Evolutionary conservation across 2,888 invertebrate species (phyloP).

Genomic region (Sylvicola cinctus): DNA sequence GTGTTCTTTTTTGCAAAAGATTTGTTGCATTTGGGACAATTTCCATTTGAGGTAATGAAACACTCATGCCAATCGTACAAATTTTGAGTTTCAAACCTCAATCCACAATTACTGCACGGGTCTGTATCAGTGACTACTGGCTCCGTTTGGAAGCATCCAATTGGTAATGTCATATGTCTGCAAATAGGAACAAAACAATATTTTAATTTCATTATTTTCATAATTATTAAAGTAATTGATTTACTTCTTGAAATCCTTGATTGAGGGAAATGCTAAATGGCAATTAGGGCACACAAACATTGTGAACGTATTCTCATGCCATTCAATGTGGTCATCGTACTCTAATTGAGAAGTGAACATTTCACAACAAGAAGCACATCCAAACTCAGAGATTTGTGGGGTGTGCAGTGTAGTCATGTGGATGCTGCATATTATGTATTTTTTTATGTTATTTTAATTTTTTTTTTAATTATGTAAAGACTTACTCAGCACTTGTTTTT

Average conservation of each 20-base stretch:
- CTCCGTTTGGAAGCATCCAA: neutral
- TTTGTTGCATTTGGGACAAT: slow-evolving; percentile 20
- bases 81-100: slow-evolving; percentile 19
- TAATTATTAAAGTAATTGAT: neutral
- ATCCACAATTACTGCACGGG: slow-evolving; percentile 17
- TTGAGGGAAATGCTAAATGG: slow-evolving; percentile 13
- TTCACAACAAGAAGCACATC: slow-evolving; percentile 29
- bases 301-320: slow-evolving; percentile 21
- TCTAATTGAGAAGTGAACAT: slow-evolving; percentile 23
- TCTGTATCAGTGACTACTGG: slow-evolving; percentile 14
- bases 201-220: neutral
- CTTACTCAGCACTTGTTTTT: too few species aligned
- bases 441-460: too few species aligned
- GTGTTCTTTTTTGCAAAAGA: slow-evolving; percentile 5
- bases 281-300: slow-evolving; percentile 29
- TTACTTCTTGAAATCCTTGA: too few species aligned
- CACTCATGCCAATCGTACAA: slow-evolving; percentile 23
- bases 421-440: slow-evolving; percentile 7
- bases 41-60: slow-evolving; percentile 15
- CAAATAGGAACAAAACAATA: slow-evolving; percentile 1
- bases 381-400: slow-evolving; percentile 17
- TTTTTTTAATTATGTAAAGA: too few species aligned
- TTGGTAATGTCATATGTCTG: slow-evolving; percentile 5
- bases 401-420: slow-evolving; percentile 15
- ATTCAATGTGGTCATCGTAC: slow-evolving; percentile 25